phyloP scores from a whole-genome alignment of 2,888 invertebrate genomes.

The Drosophila birchii region DNA sequence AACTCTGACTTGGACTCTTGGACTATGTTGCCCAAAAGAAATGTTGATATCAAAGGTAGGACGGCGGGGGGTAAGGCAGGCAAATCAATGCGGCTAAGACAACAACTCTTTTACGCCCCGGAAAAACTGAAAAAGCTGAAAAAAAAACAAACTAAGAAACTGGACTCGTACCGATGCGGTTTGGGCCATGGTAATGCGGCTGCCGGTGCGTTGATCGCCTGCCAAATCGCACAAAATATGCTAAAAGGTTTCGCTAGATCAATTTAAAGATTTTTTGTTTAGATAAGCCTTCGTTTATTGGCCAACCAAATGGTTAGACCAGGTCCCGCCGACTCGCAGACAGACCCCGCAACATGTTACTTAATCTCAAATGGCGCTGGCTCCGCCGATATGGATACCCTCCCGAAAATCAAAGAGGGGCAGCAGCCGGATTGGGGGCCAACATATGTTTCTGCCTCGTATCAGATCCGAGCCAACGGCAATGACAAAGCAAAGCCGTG shows the following conservation, averaged over 20 bases:
- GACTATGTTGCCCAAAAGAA: conserved; percentile 44
- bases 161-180: conserved; percentile 27
- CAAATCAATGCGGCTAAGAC: conserved; percentile 21
- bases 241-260: conserved; percentile 81
- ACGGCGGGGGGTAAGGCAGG: conserved; percentile 2
- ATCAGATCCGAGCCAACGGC: conserved; percentile 69
- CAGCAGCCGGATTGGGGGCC: conserved; percentile 69
- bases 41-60: conserved; percentile 18
- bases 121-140: conserved; percentile 42
- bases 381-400: conserved; percentile 47
- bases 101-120: conserved; percentile 56
- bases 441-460: conserved; percentile 72
- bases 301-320: conserved; percentile 52
- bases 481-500: conserved; percentile 70
- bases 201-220: conserved; percentile 59
- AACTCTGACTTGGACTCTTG: conserved; percentile 3
- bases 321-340: conserved; percentile 23
- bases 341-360: conserved; percentile 70
- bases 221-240: conserved; percentile 81
- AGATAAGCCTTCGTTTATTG: conserved; percentile 78
- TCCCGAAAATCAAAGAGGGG: conserved; percentile 40
- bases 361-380: conserved; percentile 78
- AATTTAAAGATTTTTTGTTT: conserved; percentile 78
- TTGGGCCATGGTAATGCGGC: conserved; percentile 33
- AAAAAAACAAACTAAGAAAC: conserved; percentile 6